Conservation (phyloP, 2,797 vertebrate genomes). For the Acridotheres tristis region DNA sequence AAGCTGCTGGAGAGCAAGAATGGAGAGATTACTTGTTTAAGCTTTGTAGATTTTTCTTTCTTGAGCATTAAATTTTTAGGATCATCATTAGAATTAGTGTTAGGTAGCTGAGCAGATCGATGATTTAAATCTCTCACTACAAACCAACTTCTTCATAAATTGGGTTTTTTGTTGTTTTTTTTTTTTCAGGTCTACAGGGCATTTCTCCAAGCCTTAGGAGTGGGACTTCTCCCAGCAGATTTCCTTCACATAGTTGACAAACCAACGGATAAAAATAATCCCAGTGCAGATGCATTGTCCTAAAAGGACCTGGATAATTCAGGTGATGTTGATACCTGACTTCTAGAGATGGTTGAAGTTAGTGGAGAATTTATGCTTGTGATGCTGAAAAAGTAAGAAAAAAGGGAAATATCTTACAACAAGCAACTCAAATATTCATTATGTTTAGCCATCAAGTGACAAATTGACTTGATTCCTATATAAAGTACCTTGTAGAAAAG, state of each 20-base stretch:
- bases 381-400: not conserved
- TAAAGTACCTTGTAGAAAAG: not conserved
- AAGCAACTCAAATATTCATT: not conserved
- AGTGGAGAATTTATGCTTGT: not conserved
- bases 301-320: not conserved
- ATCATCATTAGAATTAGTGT: not conserved
- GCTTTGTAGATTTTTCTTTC: not conserved
- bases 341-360: not conserved
- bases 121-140: not conserved
- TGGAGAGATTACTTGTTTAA: not conserved
- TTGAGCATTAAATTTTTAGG: not conserved
- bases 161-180: too few species aligned
- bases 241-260: not conserved
- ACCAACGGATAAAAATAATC: not conserved
- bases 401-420: not conserved
- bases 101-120: not conserved
- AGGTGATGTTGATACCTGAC: not conserved
- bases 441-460: not conserved
- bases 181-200: not conserved
- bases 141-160: not conserved
- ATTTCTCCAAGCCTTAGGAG: not conserved
- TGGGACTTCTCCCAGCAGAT: not conserved
- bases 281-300: not conserved
- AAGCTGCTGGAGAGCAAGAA: not conserved
- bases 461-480: not conserved